These are phyloP conservation scores for Meghimatium bilineatum DNA, from an alignment of 2,888 invertebrate genomes.

Conservation along the genomic window DNA sequence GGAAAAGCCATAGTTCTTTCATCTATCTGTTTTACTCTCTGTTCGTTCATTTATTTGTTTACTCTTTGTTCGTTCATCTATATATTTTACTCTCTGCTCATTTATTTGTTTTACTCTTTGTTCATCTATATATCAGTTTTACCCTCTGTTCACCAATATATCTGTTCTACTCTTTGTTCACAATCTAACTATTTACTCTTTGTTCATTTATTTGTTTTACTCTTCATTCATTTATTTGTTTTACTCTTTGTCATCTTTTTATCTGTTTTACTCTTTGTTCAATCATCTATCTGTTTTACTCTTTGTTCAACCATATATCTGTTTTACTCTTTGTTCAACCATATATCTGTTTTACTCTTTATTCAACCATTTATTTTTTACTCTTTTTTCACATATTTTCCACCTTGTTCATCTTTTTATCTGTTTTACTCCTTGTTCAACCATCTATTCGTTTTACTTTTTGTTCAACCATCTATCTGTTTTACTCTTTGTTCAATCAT, in stretches of 20 bases:
- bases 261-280: not conserved
- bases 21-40: too few species aligned
- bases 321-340: not conserved
- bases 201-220: too few species aligned
- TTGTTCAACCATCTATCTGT: not conserved
- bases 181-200: too few species aligned
- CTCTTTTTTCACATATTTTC: not conserved
- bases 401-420: not conserved
- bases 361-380: not conserved
- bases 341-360: not conserved
- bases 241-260: not conserved
- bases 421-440: not conserved
- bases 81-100: too few species aligned
- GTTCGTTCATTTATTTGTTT: too few species aligned
- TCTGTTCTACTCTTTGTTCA: too few species aligned
- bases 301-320: not conserved
- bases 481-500: not conserved
- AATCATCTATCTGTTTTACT: not conserved
- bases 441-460: not conserved
- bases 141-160: too few species aligned
- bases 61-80: too few species aligned
- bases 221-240: too few species aligned
- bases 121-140: too few species aligned
- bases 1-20: too few species aligned
- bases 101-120: too few species aligned